Evolutionary conservation across 2,113 vertebrate genomes (phyloP), one percentile per base, ranked within the genome.

Genomic region (Leptobrachium ailaonicum): DNA sequence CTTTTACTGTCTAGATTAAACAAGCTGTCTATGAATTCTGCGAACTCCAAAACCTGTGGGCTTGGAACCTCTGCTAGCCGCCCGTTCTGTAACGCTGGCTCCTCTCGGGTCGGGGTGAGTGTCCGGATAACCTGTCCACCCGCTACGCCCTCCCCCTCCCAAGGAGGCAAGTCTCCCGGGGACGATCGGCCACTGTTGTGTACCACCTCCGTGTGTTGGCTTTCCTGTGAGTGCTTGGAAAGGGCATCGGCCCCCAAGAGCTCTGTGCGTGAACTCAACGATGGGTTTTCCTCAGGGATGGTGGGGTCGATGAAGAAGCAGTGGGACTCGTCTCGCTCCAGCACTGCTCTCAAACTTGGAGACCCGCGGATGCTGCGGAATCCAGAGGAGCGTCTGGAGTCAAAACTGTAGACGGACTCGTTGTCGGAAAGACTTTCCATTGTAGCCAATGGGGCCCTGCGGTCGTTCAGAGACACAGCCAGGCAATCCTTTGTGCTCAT

Each of bases 401-500:
- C 98, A 2, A 99, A 94, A 88, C 97, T 98, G 86, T 98, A 98
- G 83, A 98, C 87, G 1, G 98, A 99, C 78, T 99, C 98, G 0
- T 96, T 97, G 60, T 99, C 98, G 0, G 98, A 99, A 12, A 99
- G 94, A 85, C 96, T 98, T 89, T 99, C 98, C 96, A 97, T 98
- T 83, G 97, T 92, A 0, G 98, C 98, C 32, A 99, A 91, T 0
- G 98, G 98, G 0, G 98, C 98, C n/a, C 96, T 93, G 6, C 94
- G 94, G 58, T 96, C 96, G 86, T 96, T 93, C 73, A 98, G 89
- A 88, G 98, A 97, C 45, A 96, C 96, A 0, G 95, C 88, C 73
- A 99, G 92, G 2, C 96, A 94, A 76, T 99, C 97, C 83, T 96
- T 93, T 0, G 97, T 97, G 73, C 96, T 95, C 85, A 95, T 92